Evolutionary conservation across 2,888 invertebrate species (phyloP).

Genomic region (Callyntrura guangdongensis): DNA sequence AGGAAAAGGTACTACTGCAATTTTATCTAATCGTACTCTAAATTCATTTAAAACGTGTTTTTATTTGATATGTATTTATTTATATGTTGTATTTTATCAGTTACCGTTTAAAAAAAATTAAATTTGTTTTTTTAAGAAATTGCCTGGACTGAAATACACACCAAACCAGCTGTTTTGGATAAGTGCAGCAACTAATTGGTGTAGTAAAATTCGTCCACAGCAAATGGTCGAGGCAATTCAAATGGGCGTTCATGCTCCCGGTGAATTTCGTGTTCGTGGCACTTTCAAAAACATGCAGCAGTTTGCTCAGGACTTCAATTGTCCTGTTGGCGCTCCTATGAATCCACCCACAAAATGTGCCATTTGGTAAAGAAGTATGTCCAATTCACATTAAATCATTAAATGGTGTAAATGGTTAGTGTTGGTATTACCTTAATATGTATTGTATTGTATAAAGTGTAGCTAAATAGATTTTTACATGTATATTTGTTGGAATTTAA

Average conservation of each 20-base stretch:
- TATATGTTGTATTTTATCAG: too few relatives aligned
- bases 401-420: too few relatives aligned
- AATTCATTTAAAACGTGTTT: too few relatives aligned
- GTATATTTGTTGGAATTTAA: too few relatives aligned
- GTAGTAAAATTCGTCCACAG: constrained; percentile 90
- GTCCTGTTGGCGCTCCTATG: constrained; percentile 87
- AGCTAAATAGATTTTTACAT: too few relatives aligned
- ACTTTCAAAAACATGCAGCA: constrained; percentile 85
- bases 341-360: constrained; percentile 86
- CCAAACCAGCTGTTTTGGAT: constrained; percentile 82
- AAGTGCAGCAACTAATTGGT: constrained; percentile 80
- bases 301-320: constrained; percentile 86
- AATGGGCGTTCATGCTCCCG: constrained; percentile 86
- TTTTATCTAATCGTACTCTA: not conserved
- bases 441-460: too few relatives aligned
- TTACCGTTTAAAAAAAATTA: too few relatives aligned
- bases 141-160: constrained; percentile 79
- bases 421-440: too few relatives aligned
- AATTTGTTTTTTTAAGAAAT: constrained; percentile 67
- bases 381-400: too few relatives aligned
- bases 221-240: constrained; percentile 86
- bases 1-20: constrained; percentile 73
- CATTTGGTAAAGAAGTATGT: constrained; percentile 85
- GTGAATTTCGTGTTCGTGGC: constrained; percentile 85
- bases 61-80: too few relatives aligned